phyloP scores from a whole-genome alignment of 2,797 vertebrate species.

The Anguilla megastoma region DNA sequence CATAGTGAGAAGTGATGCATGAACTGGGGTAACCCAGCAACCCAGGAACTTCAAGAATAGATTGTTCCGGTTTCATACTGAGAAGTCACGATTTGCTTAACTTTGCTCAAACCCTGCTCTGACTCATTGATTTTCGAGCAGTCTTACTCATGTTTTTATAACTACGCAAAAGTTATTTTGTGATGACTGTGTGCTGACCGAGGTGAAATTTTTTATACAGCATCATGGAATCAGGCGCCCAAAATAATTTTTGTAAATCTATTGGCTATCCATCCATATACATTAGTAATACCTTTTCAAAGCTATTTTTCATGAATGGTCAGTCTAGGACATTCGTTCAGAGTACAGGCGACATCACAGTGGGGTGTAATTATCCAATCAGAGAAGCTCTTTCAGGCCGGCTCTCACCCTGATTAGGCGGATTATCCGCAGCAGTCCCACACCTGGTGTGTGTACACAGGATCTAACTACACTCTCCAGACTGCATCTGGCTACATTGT shows the following conservation, averaged over 20 bases:
- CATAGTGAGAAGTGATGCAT: not conserved
- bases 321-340: not conserved
- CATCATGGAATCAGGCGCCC: not conserved
- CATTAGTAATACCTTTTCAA: not conserved
- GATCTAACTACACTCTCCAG: not conserved
- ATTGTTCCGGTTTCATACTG: not conserved
- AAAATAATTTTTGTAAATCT: not conserved
- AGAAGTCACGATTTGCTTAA: not conserved
- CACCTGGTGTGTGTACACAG: slow-evolving; percentile 13
- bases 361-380: slow-evolving; percentile 23
- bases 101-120: not conserved
- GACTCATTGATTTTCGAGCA: not conserved
- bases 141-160: not conserved
- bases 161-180: not conserved
- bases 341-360: not conserved
- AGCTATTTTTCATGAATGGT: not conserved
- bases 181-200: not conserved
- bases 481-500: slow-evolving; percentile 10
- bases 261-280: not conserved
- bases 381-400: not conserved
- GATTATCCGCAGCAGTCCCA: not conserved
- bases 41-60: not conserved
- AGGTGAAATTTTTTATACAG: not conserved
- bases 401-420: not conserved
- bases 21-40: not conserved